phyloP scores from a whole-genome alignment of 2,797 vertebrate genomes.

The Cygnus olor region DNA sequence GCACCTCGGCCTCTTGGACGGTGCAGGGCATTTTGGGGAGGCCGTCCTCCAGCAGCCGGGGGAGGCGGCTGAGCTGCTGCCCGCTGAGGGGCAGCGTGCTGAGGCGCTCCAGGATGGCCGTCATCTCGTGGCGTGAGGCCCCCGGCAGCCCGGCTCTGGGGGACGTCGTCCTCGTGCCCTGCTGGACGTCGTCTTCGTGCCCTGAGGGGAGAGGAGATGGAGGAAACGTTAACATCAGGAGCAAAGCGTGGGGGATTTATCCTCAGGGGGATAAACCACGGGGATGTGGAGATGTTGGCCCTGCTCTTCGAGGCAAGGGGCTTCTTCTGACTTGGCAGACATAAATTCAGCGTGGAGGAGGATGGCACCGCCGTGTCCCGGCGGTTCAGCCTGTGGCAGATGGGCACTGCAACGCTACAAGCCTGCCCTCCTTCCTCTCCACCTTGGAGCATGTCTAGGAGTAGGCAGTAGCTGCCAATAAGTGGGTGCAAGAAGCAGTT shows the following conservation, averaged over 20 bases:
- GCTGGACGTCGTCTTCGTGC: background rate
- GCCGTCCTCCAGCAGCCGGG: slow-evolving; percentile 80
- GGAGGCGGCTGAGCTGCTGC: slow-evolving; percentile 84
- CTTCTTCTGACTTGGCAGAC: background rate
- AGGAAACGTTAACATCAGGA: accelerated
- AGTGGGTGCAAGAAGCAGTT: background rate
- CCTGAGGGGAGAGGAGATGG: background rate
- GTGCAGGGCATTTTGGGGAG: slow-evolving; percentile 84
- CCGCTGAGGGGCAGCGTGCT: slow-evolving; percentile 83
- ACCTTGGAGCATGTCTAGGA: background rate
- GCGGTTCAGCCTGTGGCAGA: background rate
- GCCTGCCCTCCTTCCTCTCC: background rate
- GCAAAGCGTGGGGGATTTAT: background rate
- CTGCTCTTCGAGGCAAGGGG: background rate
- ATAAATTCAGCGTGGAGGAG: background rate
- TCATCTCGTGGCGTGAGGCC: slow-evolving; percentile 43
- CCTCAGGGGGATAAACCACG: background rate
- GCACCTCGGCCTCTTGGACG: slow-evolving; percentile 83
- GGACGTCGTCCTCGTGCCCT: background rate
- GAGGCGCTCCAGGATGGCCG: slow-evolving; percentile 83
- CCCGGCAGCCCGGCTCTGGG: accelerated
- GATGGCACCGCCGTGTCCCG: background rate
- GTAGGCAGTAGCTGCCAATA: background rate
- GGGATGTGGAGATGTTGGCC: accelerated
- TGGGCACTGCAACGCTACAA: background rate